phyloP scores from a whole-genome alignment of 2,113 vertebrate species.

The Dinomys branickii region DNA sequence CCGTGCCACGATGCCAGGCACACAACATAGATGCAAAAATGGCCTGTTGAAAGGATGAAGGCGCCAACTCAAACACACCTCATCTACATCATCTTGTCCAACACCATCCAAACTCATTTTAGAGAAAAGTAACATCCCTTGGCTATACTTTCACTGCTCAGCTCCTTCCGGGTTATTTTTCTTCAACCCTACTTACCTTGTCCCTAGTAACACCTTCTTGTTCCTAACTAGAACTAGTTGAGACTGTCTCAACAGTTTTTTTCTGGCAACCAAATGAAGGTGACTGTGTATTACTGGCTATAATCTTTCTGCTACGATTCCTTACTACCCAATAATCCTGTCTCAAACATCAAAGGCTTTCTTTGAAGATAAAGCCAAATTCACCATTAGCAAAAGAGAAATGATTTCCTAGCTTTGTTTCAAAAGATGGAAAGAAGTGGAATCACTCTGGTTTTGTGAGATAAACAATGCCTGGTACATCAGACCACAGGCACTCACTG shows the following conservation, averaged over 20 bases:
- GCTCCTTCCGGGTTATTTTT: slow-evolving; percentile 3
- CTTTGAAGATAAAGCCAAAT: slow-evolving; percentile 88
- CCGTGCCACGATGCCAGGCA: neutral
- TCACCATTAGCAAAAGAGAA: slow-evolving; percentile 82
- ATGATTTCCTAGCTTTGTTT: slow-evolving; percentile 86
- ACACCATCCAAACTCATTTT: slow-evolving; percentile 20
- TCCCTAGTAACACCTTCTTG: neutral
- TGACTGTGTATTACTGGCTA: slow-evolving; percentile 77
- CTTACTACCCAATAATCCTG: slow-evolving; percentile 75
- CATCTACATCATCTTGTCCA: neutral
- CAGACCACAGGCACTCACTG: slow-evolving; percentile 78
- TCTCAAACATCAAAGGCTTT: slow-evolving; percentile 83
- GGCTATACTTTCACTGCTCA: neutral
- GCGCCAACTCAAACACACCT: neutral
- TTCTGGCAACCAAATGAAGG: slow-evolving; percentile 80
- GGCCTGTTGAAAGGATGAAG: neutral
- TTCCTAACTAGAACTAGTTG: slow-evolving; percentile 32
- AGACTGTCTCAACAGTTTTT: slow-evolving; percentile 79
- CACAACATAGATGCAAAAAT: neutral
- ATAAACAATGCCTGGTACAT: slow-evolving; percentile 76
- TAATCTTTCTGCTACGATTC: slow-evolving; percentile 75
- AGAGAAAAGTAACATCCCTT: slow-evolving; percentile 23
- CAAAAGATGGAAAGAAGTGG: slow-evolving; percentile 81
- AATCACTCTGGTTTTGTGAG: slow-evolving; percentile 78
- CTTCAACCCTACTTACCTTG: neutral